These are phyloP conservation scores for Lepidurus packardi DNA, from an alignment of 1,140 invertebrate species.

Conservation along the genomic window DNA sequence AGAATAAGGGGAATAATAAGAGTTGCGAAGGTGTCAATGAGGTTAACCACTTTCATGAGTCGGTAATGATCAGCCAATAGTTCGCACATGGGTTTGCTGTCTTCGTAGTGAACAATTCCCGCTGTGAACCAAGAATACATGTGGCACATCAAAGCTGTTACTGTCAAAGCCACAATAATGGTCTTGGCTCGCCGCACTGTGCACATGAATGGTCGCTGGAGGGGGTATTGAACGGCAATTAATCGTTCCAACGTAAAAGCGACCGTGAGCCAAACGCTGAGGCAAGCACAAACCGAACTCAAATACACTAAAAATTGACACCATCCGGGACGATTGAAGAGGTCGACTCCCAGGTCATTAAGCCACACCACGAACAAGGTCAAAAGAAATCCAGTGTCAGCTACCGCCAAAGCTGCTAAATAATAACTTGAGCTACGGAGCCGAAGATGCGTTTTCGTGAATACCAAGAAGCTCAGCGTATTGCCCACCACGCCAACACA, in stretches of 20 bases:
- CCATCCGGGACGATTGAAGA: constrained; percentile 41
- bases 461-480: constrained; percentile 52
- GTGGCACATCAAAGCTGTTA: constrained; percentile 31
- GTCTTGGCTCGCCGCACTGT: constrained; percentile 66
- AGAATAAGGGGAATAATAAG: constrained; percentile 51
- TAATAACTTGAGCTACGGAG: constrained; percentile 56
- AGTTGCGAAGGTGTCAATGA: constrained; percentile 54
- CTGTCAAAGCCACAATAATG: constrained; percentile 41
- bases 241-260: constrained; percentile 63
- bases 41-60: constrained; percentile 50
- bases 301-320: constrained; percentile 43
- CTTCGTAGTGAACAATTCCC: constrained; percentile 39
- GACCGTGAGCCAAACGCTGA: constrained; percentile 46
- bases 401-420: constrained; percentile 51
- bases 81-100: constrained; percentile 43
- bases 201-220: constrained; percentile 67
- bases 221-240: constrained; percentile 69
- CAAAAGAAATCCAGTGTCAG: constrained; percentile 52
- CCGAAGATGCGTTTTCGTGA: constrained; percentile 52
- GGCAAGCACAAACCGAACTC: constrained; percentile 44
- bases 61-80: constrained; percentile 47
- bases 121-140: constrained; percentile 41
- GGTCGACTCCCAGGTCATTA: constrained; percentile 47
- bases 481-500: constrained; percentile 52
- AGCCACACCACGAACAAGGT: constrained; percentile 52